Evolutionary conservation across 2,888 invertebrate species (phyloP).

Genomic region (Venusia cambrica): DNA sequence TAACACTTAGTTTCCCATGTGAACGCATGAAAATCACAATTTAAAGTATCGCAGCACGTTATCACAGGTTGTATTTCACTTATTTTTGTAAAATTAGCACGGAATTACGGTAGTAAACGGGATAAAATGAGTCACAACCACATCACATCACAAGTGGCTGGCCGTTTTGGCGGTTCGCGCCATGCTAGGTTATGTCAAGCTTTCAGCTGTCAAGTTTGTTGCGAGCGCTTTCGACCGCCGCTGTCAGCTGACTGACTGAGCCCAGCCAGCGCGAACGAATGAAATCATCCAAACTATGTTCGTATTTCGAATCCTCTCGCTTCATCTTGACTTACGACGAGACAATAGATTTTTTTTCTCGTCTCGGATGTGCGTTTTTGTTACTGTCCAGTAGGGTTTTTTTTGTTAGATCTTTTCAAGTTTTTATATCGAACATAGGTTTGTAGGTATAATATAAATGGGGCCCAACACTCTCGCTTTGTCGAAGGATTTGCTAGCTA

Average conservation of each 20-base stretch:
- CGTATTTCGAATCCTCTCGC: constrained; percentile 6
- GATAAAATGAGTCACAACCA: constrained; percentile 11
- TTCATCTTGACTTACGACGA: constrained; percentile 9
- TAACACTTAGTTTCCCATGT: constrained; percentile 19
- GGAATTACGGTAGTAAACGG: constrained; percentile 5
- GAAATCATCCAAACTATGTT: no score
- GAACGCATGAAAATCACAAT: constrained; percentile 15
- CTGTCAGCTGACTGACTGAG: constrained; percentile 29
- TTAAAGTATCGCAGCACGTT: constrained; percentile 10
- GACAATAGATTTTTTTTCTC: constrained; percentile 22
- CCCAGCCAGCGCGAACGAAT: constrained; percentile 5
- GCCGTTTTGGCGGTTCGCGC: constrained; percentile 20
- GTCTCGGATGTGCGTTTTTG: constrained; percentile 19
- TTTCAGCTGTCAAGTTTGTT: constrained; percentile 15
- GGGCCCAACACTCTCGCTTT: constrained; percentile 12
- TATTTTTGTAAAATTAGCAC: constrained; percentile 11
- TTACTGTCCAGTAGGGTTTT: constrained; percentile 19
- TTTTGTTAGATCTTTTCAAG: constrained; percentile 11
- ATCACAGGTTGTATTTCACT: constrained; percentile 13
- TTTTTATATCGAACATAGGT: constrained; percentile 13
- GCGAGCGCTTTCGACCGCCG: constrained; percentile 12
- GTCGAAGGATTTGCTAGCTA: constrained; percentile 14
- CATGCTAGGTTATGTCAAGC: constrained; percentile 9
- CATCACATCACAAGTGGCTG: no score
- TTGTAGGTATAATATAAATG: no score